Evolutionary conservation across 2,888 invertebrate species (phyloP), one percentile per base, ranked within the genome.

Genomic region (Lutraria lutraria): DNA sequence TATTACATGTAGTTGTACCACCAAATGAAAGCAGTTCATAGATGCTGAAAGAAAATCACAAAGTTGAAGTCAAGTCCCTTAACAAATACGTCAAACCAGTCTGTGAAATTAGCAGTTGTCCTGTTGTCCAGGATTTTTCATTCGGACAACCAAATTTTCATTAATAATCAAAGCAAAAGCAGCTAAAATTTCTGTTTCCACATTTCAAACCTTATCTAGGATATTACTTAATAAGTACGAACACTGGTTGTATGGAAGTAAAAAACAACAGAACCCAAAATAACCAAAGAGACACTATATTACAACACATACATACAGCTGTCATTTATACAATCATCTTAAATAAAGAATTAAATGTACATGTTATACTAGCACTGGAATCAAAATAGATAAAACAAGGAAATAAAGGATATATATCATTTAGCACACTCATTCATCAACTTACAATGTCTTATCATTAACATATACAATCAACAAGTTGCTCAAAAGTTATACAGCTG

Each of bases 201-300:
- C n/a, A n/a, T n/a, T n/a, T n/a, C n/a, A n/a, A n/a, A 43, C 43
- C 4, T 4, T 43, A 43, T 43, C 43, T 43, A 43, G 43, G 43
- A 43, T 43, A 43, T 43, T 43, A 43, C 2, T 43, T 43, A 43
- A n/a, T n/a, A n/a, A n/a, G n/a, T n/a, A n/a, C n/a, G 43, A 2
- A 43, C 8, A 43, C 8, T 43, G 2, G 8, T 4, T 43, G 43
- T 43, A 43, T 43, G 43, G 13, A 52, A 52, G 60, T 8, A 54
- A 79, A 79, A 56, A 31, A 60, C n/a, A 80, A 85, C 60, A 79
- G 31, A 34, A 80, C 19, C 21, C 53, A 81, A n/a, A 34, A 34
- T 85, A 84, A 85, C 79, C 85, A 85, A 85, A 83, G 54, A 85
- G 85, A 85, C 85, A 43, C 79, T 85, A 85, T 85, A 85, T 60